Evolutionary conservation across 2,888 invertebrate species (phyloP).

Genomic region (Camptogramma bilineatum): DNA sequence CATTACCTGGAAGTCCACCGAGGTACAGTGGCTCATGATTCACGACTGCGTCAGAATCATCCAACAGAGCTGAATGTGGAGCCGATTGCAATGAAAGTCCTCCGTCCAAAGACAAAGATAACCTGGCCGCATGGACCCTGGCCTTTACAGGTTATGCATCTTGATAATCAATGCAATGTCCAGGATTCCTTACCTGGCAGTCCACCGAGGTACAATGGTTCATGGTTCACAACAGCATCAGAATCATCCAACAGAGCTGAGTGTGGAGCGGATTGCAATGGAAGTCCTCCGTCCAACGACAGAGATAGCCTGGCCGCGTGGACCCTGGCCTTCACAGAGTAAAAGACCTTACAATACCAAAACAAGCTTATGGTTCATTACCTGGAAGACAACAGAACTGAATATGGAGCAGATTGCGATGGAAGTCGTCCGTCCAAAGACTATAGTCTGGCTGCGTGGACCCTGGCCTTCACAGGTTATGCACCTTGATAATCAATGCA

Average conservation of each 20-base stretch:
- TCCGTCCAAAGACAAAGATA: conserved; percentile 89
- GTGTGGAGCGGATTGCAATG: conserved; percentile 52
- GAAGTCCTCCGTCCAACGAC: conserved; percentile 90
- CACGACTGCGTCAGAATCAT: conserved; percentile 30
- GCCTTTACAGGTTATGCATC: too few relatives aligned
- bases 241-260: conserved; percentile 44
- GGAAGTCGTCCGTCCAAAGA: conserved; percentile 90
- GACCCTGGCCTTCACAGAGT: conserved; percentile 4
- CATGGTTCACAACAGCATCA: conserved; percentile 62
- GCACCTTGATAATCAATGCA: too few relatives aligned
- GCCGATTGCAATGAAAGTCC: conserved; percentile 73
- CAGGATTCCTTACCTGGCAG: conserved; percentile 36
- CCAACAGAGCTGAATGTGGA: conserved; percentile 48
- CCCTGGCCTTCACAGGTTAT: conserved; percentile 87
- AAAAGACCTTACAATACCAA: too few relatives aligned
- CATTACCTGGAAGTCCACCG: conserved; percentile 61
- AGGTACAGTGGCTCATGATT: conserved; percentile 74
- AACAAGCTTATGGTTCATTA: too few relatives aligned
- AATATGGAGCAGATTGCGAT: conserved; percentile 52
- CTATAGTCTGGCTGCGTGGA: conserved; percentile 84
- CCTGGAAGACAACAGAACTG: too few relatives aligned
- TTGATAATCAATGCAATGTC: too few relatives aligned
- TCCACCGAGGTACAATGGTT: conserved; percentile 73
- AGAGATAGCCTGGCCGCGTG: conserved; percentile 84
- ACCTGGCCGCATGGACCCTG: conserved; percentile 44